Conservation (phyloP, 2,888 invertebrate genomes). For the Philopedon plagiatum region DNA sequence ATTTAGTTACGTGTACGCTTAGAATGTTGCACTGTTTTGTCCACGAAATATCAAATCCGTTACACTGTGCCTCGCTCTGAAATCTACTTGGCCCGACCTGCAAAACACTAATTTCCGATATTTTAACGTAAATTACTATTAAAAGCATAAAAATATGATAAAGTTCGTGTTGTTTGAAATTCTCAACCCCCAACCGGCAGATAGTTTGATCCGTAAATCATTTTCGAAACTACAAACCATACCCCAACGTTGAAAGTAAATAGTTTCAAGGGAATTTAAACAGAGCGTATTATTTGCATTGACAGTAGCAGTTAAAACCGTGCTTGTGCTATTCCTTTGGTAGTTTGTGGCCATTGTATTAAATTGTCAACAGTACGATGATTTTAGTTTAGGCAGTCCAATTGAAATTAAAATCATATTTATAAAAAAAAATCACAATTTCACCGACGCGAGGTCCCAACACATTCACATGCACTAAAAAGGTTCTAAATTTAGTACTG, state of each 20-base stretch:
- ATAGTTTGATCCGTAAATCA: slow-evolving; percentile 14
- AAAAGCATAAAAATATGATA: background rate
- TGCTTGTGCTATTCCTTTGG: background rate
- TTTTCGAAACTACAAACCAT: background rate
- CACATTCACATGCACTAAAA: too few species aligned
- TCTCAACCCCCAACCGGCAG: background rate
- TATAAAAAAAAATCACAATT: too few species aligned
- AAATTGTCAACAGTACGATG: background rate
- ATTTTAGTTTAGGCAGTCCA: too few species aligned
- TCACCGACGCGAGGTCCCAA: too few species aligned
- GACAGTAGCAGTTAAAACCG: background rate
- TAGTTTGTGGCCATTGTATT: background rate
- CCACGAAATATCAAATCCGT: too few species aligned
- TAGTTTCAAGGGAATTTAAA: slow-evolving; percentile 22
- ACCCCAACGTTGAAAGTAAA: slow-evolving; percentile 22
- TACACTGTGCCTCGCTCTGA: too few species aligned
- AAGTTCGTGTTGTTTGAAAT: background rate
- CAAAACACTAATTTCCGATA: too few species aligned
- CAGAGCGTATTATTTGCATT: background rate
- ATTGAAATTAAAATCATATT: too few species aligned
- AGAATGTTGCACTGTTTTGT: too few species aligned
- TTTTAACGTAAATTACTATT: background rate
- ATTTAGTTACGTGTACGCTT: too few species aligned
- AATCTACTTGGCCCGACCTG: too few species aligned
- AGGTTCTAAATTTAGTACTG: too few species aligned